These are phyloP conservation scores for Erethizon dorsatum DNA, from an alignment of 2,797 vertebrate genomes.

Conservation along the genomic window DNA sequence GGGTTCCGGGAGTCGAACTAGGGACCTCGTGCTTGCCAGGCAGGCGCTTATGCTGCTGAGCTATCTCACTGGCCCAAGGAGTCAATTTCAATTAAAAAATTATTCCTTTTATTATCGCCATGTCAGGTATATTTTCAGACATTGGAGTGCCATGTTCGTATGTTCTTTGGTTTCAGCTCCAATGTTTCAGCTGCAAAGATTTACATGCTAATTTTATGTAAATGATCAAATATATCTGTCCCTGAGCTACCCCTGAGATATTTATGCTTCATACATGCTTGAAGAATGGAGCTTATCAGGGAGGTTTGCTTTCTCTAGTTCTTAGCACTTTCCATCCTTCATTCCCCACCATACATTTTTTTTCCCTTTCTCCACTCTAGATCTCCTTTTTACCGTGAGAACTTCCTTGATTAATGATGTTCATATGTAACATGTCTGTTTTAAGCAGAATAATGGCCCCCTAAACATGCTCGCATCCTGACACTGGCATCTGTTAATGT, in stretches of 20 bases:
- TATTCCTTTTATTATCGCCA: background rate
- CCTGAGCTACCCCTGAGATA: background rate
- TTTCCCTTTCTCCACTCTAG: background rate
- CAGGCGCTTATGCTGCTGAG: no score
- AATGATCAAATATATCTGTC: slow-evolving; percentile 5
- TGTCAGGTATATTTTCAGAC: background rate
- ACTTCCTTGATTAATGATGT: background rate
- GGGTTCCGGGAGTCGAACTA: no score
- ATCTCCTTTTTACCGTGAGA: background rate
- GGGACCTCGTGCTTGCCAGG: no score
- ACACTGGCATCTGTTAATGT: background rate
- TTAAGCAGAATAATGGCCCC: background rate
- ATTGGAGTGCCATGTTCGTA: background rate
- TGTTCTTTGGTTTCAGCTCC: no score
- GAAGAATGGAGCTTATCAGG: background rate
- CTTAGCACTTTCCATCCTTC: background rate
- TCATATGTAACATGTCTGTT: background rate
- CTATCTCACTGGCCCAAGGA: no score
- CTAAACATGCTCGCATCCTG: background rate
- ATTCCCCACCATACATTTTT: background rate
- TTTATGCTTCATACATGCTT: background rate
- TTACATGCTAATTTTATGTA: background rate
- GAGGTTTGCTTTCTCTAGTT: background rate
- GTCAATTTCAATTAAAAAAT: background rate
- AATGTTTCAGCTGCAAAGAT: no score